phyloP scores from a whole-genome alignment of 2,113 vertebrate species.

The Chamaetylas fuelleborni region DNA sequence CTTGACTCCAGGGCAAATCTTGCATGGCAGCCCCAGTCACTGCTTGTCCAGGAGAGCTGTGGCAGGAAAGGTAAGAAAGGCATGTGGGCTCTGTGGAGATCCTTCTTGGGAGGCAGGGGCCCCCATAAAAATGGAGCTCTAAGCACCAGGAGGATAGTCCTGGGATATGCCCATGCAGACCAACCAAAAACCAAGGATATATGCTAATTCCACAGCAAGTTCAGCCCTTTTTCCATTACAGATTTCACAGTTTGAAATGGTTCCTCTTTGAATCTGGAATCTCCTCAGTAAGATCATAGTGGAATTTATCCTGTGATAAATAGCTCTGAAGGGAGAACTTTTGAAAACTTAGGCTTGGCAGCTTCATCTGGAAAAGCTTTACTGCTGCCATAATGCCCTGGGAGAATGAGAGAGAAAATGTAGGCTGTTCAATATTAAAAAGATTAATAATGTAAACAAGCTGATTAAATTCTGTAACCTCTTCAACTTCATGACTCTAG shows the following conservation, averaged over 20 bases:
- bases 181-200: background rate
- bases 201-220: background rate
- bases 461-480: slow-evolving; percentile 35
- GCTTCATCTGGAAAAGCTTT: slow-evolving; percentile 11
- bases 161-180: background rate
- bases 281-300: background rate
- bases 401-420: background rate
- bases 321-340: background rate
- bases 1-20: background rate
- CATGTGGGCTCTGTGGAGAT: background rate
- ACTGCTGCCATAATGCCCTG: background rate
- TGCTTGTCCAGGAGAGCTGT: background rate
- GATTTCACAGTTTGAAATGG: background rate
- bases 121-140: background rate
- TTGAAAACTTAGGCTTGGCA: background rate
- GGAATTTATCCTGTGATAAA: background rate
- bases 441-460: slow-evolving; percentile 43
- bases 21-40: background rate
- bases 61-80: background rate
- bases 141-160: background rate
- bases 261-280: background rate
- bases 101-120: background rate
- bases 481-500: slow-evolving; percentile 18
- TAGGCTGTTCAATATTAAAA: slow-evolving; percentile 34
- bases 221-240: background rate